phyloP scores from a whole-genome alignment of 2,113 vertebrate genomes.

The Pogonocichla stellata region DNA sequence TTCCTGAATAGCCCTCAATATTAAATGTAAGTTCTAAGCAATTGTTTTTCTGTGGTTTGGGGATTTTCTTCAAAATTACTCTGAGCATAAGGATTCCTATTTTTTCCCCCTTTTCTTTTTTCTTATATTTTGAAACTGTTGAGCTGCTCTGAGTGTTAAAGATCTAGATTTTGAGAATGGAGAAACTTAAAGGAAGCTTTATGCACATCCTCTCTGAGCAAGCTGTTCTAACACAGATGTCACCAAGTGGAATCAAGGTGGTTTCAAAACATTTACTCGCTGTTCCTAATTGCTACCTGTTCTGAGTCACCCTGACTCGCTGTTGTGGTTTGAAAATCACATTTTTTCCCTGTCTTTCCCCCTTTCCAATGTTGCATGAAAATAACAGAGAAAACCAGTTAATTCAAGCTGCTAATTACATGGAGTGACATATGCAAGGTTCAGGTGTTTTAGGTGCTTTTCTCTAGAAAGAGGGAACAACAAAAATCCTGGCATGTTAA shows the following conservation, averaged over 20 bases:
- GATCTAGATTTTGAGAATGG: background rate
- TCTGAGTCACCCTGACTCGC: background rate
- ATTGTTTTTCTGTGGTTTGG: conserved; percentile 42
- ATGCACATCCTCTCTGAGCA: background rate
- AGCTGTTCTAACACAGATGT: background rate
- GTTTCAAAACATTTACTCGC: background rate
- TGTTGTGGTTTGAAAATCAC: background rate
- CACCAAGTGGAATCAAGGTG: background rate
- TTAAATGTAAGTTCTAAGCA: conserved; percentile 72
- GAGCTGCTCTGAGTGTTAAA: background rate
- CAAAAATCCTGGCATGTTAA: background rate
- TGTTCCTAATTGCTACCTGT: background rate
- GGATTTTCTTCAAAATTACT: conserved; percentile 24
- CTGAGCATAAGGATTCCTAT: background rate
- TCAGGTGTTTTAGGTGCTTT: background rate
- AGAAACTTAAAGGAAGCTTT: background rate
- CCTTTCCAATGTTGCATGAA: background rate
- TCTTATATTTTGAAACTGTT: background rate
- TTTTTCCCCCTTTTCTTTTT: background rate
- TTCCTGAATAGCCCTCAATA: conserved; percentile 62
- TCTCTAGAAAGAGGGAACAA: background rate
- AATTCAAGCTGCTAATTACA: background rate
- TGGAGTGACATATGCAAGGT: background rate
- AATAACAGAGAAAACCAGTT: background rate
- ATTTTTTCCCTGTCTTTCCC: background rate